Conservation (phyloP, 2,113 vertebrate genomes). For the Drymodes brunneopygia region DNA sequence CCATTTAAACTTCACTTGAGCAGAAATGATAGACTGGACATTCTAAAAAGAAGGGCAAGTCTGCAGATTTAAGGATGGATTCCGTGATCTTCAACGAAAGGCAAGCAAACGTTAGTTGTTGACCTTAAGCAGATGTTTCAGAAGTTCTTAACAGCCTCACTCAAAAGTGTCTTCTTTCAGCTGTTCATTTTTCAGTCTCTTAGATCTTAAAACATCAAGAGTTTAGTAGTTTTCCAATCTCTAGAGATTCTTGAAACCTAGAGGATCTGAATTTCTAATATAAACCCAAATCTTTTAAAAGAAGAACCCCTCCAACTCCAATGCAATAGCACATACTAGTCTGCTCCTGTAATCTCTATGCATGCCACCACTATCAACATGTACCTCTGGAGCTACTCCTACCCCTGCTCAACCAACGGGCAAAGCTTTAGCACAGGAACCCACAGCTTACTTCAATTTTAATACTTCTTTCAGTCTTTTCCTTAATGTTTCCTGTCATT, state of each 20-base stretch:
- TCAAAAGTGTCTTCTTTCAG: neutral
- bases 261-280: neutral
- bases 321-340: neutral
- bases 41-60: neutral
- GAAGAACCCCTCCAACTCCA: neutral
- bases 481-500: neutral
- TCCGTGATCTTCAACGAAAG: neutral
- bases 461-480: neutral
- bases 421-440: neutral
- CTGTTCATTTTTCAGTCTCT: slow-evolving; percentile 12
- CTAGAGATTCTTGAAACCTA: neutral
- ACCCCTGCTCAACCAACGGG: neutral
- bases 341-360: neutral
- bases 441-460: neutral
- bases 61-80: neutral
- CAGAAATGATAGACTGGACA: neutral
- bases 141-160: neutral
- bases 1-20: neutral
- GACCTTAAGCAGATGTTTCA: slow-evolving; percentile 6
- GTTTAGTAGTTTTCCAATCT: neutral
- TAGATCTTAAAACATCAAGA: slow-evolving; percentile 26
- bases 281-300: neutral
- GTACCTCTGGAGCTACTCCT: neutral
- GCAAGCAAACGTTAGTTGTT: neutral
- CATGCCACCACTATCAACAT: neutral